These are phyloP conservation scores for Okapia johnstoni DNA, from an alignment of 2,113 vertebrate species.

Conservation along the genomic window DNA sequence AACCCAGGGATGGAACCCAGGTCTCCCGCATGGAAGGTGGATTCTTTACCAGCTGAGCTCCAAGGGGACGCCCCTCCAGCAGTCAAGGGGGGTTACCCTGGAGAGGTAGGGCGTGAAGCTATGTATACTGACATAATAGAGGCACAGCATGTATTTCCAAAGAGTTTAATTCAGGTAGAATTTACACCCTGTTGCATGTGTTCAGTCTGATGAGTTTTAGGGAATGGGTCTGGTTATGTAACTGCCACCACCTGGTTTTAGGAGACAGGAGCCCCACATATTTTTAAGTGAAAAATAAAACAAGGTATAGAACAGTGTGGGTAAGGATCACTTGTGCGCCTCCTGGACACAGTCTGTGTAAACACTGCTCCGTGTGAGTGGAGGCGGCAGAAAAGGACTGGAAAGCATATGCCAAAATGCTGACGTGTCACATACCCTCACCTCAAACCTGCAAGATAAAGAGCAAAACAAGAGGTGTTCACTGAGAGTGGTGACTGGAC, in stretches of 20 bases:
- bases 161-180: neutral
- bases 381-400: fast-evolving
- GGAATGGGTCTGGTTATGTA: neutral
- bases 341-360: neutral
- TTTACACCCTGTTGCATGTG: fast-evolving
- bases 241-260: neutral
- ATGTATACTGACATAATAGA: fast-evolving
- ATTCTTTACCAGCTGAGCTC: neutral
- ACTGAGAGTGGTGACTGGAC: neutral
- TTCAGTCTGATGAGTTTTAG: neutral
- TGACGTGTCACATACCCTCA: fast-evolving
- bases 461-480: neutral
- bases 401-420: neutral
- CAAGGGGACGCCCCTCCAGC: neutral
- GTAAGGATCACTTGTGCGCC: neutral
- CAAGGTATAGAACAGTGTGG: no score
- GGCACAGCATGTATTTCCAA: fast-evolving
- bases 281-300: neutral
- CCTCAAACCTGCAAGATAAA: neutral
- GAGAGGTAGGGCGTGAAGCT: fast-evolving
- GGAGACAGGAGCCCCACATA: neutral
- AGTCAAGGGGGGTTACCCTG: neutral
- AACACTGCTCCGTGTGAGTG: fast-evolving
- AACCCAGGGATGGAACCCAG: neutral
- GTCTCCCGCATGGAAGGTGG: neutral